Percentiles rank a stretch among this genome's conserved stretches.
Evolutionary conservation across 2,888 invertebrate species (phyloP).

Genomic region (Apamea epomidion): DNA sequence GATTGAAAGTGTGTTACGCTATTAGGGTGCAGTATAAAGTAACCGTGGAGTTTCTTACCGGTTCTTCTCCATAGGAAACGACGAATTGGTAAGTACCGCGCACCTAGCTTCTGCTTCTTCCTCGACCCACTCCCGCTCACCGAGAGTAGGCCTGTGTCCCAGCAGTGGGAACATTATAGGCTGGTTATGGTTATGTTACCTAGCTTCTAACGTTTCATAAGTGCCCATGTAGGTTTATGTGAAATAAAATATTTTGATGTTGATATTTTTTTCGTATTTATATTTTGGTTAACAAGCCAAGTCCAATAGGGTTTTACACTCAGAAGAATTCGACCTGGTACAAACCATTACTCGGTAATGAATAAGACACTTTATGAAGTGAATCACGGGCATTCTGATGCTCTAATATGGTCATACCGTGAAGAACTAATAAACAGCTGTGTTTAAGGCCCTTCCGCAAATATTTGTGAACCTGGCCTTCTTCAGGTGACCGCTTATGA

Average conservation of each 20-base stretch:
- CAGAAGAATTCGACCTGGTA: slow-evolving; percentile 44
- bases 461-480: slow-evolving; percentile 42
- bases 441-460: slow-evolving; percentile 38
- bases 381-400: slow-evolving; percentile 32
- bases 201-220: background rate
- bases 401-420: slow-evolving; percentile 24
- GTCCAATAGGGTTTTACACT: slow-evolving; percentile 15
- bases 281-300: slow-evolving; percentile 6
- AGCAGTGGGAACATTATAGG: too few relatives aligned
- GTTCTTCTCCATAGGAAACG: background rate
- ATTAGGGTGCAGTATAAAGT: too few relatives aligned
- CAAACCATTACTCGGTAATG: slow-evolving; percentile 24
- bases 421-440: slow-evolving; percentile 55
- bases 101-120: background rate
- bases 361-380: slow-evolving; percentile 41
- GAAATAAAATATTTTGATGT: background rate
- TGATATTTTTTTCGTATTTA: background rate
- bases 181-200: too few relatives aligned
- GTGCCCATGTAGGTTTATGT: background rate
- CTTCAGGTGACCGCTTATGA: slow-evolving; percentile 36
- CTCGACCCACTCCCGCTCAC: too few relatives aligned
- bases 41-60: too few relatives aligned
- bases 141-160: too few relatives aligned
- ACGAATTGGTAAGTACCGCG: background rate
- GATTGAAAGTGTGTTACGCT: too few relatives aligned